These are phyloP conservation scores for Polyommatus icarus DNA, from an alignment of 2,888 invertebrate species.

Conservation along the genomic window DNA sequence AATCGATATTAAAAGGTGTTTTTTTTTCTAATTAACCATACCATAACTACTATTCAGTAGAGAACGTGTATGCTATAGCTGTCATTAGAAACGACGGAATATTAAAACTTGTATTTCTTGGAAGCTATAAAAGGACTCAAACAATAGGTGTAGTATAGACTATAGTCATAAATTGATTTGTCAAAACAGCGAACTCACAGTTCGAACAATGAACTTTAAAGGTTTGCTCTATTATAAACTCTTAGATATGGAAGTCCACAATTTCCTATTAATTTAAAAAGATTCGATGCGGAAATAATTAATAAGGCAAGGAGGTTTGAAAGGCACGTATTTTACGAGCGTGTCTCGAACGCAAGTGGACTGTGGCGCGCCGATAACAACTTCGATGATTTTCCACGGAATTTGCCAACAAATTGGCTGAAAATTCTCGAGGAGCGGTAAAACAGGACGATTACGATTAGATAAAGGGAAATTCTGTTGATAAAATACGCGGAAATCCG, in stretches of 20 bases:
- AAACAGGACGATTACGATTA: constrained; percentile 20
- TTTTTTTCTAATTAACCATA: no score
- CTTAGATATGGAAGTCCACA: background rate
- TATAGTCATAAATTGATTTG: no score
- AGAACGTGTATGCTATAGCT: no score
- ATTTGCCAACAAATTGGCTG: constrained; percentile 32
- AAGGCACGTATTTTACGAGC: background rate
- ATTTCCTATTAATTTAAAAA: background rate
- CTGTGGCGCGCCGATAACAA: constrained; percentile 33
- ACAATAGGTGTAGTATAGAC: no score
- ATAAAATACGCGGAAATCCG: background rate
- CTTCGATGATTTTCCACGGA: constrained; percentile 33
- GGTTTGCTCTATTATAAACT: background rate
- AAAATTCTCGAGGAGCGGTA: constrained; percentile 17
- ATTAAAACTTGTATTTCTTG: no score
- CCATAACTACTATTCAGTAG: no score
- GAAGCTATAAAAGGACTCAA: no score
- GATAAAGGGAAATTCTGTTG: constrained; percentile 28
- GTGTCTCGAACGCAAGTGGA: constrained; percentile 30
- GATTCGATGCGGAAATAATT: background rate
- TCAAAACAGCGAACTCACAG: no score
- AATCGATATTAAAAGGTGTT: no score
- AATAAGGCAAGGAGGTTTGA: background rate
- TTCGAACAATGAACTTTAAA: background rate
- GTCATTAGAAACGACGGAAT: no score